Conservation (phyloP, 2,888 invertebrate species). For the Plebejus anna region DNA sequence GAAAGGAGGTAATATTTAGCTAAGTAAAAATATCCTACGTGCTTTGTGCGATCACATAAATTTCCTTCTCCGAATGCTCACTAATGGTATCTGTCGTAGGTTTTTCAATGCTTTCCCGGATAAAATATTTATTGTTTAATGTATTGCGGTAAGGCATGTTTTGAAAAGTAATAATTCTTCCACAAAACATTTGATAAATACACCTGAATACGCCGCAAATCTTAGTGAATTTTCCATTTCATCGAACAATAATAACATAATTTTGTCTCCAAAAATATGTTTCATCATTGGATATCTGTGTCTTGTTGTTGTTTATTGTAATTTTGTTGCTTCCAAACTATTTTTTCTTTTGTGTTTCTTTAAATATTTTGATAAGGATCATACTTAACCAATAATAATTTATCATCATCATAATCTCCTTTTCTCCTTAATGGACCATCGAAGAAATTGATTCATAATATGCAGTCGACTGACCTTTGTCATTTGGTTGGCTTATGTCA, state of each 20-base stretch:
- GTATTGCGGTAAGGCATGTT: constrained; percentile 30
- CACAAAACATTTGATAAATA: not conserved
- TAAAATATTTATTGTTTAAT: constrained; percentile 35
- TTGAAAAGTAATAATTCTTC: constrained; percentile 25
- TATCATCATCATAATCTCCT: not conserved
- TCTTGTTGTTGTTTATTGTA: too few species aligned
- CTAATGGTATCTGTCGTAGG: constrained; percentile 62
- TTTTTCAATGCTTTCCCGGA: constrained; percentile 49
- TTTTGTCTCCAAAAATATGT: not conserved
- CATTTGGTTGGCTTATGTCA: too few species aligned
- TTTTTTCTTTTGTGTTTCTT: not conserved
- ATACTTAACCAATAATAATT: not conserved
- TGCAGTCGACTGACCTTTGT: too few species aligned
- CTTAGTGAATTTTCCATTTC: not conserved
- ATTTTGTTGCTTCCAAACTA: not conserved
- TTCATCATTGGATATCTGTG: not conserved
- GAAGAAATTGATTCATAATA: too few species aligned
- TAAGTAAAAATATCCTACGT: constrained; percentile 69
- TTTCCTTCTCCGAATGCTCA: constrained; percentile 64
- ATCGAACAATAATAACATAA: not conserved
- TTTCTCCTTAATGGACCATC: too few species aligned
- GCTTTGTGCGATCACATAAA: constrained; percentile 63
- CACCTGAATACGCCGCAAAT: not conserved
- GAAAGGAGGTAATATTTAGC: constrained; percentile 66
- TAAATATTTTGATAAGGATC: not conserved